Conservation (phyloP, 2,797 vertebrate genomes). For the Sitta carolinensis region DNA sequence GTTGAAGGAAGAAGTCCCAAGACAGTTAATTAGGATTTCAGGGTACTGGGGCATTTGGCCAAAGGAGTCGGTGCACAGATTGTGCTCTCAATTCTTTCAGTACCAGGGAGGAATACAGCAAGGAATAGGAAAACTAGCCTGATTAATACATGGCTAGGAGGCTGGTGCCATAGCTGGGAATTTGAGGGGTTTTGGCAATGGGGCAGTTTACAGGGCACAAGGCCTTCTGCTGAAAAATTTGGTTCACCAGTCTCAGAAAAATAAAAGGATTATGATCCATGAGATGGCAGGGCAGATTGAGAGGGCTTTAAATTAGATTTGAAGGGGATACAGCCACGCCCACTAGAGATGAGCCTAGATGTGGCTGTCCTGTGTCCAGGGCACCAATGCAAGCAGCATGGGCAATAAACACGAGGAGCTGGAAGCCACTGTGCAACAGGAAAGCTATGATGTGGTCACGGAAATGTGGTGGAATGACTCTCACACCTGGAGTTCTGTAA, state of each 20-base stretch:
- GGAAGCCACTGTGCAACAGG: background rate
- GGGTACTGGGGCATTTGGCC: background rate
- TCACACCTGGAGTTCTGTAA: background rate
- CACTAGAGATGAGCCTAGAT: background rate
- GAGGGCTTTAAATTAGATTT: background rate
- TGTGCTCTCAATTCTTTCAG: background rate
- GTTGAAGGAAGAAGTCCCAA: background rate
- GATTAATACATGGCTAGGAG: background rate
- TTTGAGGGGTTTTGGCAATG: accelerated
- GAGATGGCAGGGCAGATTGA: background rate
- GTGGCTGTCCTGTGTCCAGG: background rate
- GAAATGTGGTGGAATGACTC: background rate
- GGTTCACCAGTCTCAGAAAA: background rate
- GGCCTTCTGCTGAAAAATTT: too few species aligned
- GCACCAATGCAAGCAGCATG: background rate
- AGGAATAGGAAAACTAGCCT: background rate
- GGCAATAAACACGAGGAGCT: background rate
- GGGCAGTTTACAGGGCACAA: background rate
- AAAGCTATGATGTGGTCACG: background rate
- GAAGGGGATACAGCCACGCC: background rate
- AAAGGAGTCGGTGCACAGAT: background rate
- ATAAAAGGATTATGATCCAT: background rate
- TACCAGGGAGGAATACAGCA: too few species aligned
- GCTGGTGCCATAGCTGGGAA: too few species aligned
- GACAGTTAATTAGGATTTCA: background rate